phyloP scores from a whole-genome alignment of 1,140 invertebrate species.

The Dolichoris vasculosae region DNA sequence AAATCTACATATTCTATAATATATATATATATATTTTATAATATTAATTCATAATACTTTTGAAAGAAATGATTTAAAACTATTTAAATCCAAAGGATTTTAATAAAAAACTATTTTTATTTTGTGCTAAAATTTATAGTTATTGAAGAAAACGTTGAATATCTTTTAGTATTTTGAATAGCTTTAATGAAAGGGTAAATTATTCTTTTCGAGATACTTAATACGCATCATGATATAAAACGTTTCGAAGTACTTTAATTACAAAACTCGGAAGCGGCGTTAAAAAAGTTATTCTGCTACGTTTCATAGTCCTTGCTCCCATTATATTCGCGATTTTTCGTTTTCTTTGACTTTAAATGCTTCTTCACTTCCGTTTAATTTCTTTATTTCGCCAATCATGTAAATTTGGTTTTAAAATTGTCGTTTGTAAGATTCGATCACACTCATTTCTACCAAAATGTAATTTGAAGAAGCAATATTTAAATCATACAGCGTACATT shows the following conservation, averaged over 20 bases:
- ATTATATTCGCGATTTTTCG: not conserved
- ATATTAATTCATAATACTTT: too few relatives aligned
- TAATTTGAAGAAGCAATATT: not conserved
- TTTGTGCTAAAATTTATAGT: not conserved
- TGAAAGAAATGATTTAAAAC: too few relatives aligned
- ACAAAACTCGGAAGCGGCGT: not conserved
- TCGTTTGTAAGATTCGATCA: not conserved
- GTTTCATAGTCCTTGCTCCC: not conserved
- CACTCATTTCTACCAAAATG: not conserved
- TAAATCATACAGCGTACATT: not conserved
- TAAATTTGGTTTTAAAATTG: not conserved
- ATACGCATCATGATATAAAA: not conserved
- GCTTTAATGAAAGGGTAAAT: conserved; percentile 36
- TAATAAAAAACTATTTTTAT: not conserved
- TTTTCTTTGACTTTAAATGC: not conserved
- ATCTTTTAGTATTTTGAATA: not conserved
- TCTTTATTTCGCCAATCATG: not conserved
- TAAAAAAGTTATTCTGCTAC: conserved; percentile 29
- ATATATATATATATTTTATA: too few relatives aligned
- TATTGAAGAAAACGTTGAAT: not conserved
- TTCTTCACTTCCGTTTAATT: not conserved
- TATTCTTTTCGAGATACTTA: not conserved
- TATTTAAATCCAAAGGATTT: too few relatives aligned
- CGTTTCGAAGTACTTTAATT: conserved; percentile 24
- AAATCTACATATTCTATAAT: too few relatives aligned